Base-by-base conservation (phyloP, 2,888 invertebrate genomes). In the Calliopum simillimum region DNA sequence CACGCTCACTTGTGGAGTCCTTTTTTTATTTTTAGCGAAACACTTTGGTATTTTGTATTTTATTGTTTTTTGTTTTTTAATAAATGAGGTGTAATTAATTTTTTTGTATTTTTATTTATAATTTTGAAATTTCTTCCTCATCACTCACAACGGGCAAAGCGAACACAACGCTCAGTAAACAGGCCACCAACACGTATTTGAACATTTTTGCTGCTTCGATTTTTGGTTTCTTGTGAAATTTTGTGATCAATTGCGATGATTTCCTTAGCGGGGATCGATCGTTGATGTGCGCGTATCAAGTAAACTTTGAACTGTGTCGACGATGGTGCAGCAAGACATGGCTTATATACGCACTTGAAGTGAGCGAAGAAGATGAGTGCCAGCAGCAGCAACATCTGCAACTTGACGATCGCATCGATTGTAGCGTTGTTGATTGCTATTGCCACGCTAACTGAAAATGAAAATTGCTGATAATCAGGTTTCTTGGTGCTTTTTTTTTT, bases 101-200 rank as follows among this genome's bases (percentile, higher is more conserved):
- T 59, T 70, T 43, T 67, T 66, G 43, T 51, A 64, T 19, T 59
- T 64, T 59, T 46, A 2, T 49, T 2, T 44, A 16, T 55, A 49
- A 58, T 33, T 64, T 66, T 59, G 41, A 59, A 14, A 51, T 51
- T 41, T 25, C 13, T 19, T n/a, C 43, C 58, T 56, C 73, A 77
- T 75, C 84, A 85, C 85, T 85, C 83, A 85, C 84, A 80, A 81
- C 76, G 75, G 80, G 79, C 71, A 80, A 78, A 72, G 84, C 83
- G 56, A 83, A 68, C 76, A 77, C 79, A 73, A 78, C 76, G 76
- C 79, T 79, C 77, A 84, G 76, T 70, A 84, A 77, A 76, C 82
- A 82, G 76, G 81, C 79, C 71, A 83, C 77, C 75, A 84, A 79
- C 77, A 82, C 81, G 77, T 77, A 79, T 79, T 83, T 81, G 71